Base-by-base conservation (phyloP, 2,888 invertebrate genomes). In the Phortica magna region DNA sequence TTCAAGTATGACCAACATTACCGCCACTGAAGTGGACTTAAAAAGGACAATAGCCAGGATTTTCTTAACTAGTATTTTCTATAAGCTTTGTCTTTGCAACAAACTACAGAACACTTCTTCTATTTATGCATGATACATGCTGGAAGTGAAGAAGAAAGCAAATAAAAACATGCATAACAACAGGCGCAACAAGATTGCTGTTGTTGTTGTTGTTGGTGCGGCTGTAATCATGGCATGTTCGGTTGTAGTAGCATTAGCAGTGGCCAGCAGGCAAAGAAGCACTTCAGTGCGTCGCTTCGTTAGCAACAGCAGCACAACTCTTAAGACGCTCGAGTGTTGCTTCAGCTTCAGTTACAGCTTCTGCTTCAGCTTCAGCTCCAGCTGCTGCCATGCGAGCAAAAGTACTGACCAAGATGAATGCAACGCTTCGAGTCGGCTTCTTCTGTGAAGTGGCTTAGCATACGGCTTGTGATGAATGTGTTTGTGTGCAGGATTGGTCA, bases 51-150 rank as follows among this genome's bases (percentile, higher is more conserved):
- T 81, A 83, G 84, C 88, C 85, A 88, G 88, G 89, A 89, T 88
- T 88, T 89, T 89, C 88, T 89, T 89, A 88, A 89, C 89, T 89
- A 87, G 61, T 61, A 61, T 61, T 85, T 89, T 88, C 88, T 88
- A 0, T 65, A 88, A 89, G 89, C 90, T 88, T 88, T 88, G 89
- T 88, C 88, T 88, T 88, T 88, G 88, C 84, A 88, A 81, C 87
- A 86, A 85, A 88, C 88, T 84, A 88, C 88, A 85, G 88, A 88
- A 85, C 85, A 85, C n/a, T 85, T 88, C 88, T 88, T 85, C 31
- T 31, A 31, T 31, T 4, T 31, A 31, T 31, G 31, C 5, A 31
- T 31, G 31, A 31, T 31, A 31, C 31, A 31, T 31, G 5, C 31
- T 31, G 87, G 87, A 82, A 85, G 87, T 31, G 5, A 31, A 31